These are phyloP conservation scores for Sparus aurata DNA, from an alignment of 2,797 vertebrate species.

Conservation along the genomic window DNA sequence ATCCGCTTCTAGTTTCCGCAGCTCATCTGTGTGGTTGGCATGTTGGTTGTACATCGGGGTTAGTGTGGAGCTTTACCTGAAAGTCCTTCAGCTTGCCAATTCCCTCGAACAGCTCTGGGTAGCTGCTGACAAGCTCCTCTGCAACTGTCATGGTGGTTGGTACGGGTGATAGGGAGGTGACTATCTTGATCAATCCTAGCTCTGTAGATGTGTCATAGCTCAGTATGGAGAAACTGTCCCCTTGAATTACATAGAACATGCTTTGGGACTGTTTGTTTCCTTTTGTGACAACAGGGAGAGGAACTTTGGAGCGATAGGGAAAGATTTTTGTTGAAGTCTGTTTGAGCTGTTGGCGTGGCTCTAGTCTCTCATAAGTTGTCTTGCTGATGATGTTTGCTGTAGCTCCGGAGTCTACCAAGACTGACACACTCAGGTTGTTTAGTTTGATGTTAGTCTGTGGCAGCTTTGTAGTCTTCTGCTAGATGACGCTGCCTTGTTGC, in stretches of 20 bases:
- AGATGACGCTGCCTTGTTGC: not conserved
- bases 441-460: not conserved
- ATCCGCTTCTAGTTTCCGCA: constrained; percentile 7
- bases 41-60: not conserved
- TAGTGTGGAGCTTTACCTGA: constrained; percentile 48
- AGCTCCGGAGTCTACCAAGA: not conserved
- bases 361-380: not conserved
- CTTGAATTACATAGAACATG: not conserved
- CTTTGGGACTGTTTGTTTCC: not conserved
- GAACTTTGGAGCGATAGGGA: too few species aligned
- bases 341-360: not conserved
- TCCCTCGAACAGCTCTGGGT: not conserved
- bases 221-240: too few species aligned
- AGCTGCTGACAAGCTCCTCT: not conserved
- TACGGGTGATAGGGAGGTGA: too few species aligned
- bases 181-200: too few species aligned
- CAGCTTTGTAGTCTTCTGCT: not conserved
- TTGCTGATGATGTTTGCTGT: not conserved
- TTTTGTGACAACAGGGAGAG: not conserved
- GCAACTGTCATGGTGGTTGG: too few species aligned
- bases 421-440: not conserved
- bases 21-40: constrained; percentile 43
- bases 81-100: constrained; percentile 31
- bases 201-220: too few species aligned
- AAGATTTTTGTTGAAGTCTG: too few species aligned